Conservation (phyloP, 1,140 invertebrate genomes). For the Triops longicaudatus region DNA sequence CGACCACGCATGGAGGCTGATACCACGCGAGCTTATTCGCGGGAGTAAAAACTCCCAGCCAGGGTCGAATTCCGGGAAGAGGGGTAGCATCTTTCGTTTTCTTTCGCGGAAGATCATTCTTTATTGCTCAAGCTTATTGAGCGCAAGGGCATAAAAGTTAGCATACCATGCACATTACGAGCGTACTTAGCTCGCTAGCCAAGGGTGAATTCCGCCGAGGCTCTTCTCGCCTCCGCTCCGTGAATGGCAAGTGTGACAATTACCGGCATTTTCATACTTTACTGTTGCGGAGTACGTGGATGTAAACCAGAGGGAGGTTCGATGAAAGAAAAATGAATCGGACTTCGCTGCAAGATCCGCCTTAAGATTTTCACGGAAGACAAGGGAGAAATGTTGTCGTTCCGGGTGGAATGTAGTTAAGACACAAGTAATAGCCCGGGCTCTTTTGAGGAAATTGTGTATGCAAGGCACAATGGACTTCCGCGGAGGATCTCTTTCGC, state of each 20-base stretch:
- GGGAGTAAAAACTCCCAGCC: not conserved
- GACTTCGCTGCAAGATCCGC: too few relatives aligned
- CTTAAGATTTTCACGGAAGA: too few relatives aligned
- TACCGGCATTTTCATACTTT: not conserved
- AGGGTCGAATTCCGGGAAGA: not conserved
- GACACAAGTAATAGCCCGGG: not conserved
- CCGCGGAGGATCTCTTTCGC: not conserved
- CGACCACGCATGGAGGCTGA: not conserved
- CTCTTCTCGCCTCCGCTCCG: not conserved
- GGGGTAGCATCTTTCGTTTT: not conserved
- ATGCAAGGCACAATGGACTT: not conserved
- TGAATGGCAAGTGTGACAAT: not conserved
- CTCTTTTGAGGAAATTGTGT: not conserved
- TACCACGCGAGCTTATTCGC: not conserved
- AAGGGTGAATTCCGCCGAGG: not conserved
- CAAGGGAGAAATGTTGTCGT: too few relatives aligned
- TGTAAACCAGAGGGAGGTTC: too few relatives aligned
- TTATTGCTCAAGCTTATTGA: not conserved
- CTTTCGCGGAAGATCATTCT: not conserved
- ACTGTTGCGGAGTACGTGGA: too few relatives aligned
- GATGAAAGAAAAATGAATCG: too few relatives aligned
- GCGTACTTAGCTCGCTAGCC: not conserved
- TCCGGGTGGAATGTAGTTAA: not conserved
- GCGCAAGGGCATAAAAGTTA: not conserved
- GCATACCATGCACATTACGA: conserved; percentile 1